A percentile compares a stretch with the other conserved stretches of the same genome.
Conservation (phyloP, 2,888 invertebrate species). For the Silvanus unidentatus region DNA sequence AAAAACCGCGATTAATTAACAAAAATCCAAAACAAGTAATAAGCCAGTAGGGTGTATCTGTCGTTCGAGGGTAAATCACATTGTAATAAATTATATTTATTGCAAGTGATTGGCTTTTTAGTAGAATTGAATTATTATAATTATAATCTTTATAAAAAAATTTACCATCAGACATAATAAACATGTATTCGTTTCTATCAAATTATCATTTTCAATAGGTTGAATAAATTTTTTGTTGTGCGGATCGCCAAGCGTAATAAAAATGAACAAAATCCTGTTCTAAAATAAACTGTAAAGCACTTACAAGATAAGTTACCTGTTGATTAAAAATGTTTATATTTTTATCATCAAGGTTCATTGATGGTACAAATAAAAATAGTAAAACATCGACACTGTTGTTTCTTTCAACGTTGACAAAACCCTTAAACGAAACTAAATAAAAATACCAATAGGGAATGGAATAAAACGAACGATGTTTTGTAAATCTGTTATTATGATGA, state of each 20-base stretch:
- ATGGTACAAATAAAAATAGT: slow-evolving; percentile 22
- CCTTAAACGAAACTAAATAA: no score
- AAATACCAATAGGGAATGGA: no score
- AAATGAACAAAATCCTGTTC: no score
- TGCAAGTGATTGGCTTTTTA: background rate
- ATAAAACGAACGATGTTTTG: no score
- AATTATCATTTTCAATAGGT: slow-evolving; percentile 7
- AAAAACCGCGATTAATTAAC: slow-evolving; percentile 10
- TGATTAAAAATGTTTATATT: slow-evolving; percentile 15
- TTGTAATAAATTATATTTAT: slow-evolving; percentile 1
- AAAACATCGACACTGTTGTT: slow-evolving; percentile 12
- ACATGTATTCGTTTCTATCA: slow-evolving; percentile 11
- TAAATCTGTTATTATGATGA: no score
- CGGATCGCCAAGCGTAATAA: slow-evolving; percentile 14
- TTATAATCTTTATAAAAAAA: background rate
- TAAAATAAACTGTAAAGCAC: background rate
- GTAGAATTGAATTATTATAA: background rate
- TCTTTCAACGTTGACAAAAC: no score
- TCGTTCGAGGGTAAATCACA: background rate
- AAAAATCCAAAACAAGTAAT: background rate
- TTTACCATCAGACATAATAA: background rate
- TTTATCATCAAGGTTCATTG: slow-evolving; percentile 20
- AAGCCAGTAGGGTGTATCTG: background rate
- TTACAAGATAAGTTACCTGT: slow-evolving; percentile 13
- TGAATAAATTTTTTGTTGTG: slow-evolving; percentile 12